These are phyloP conservation scores for Barypeithes pellucidus DNA, from an alignment of 2,888 invertebrate species.

Conservation along the genomic window DNA sequence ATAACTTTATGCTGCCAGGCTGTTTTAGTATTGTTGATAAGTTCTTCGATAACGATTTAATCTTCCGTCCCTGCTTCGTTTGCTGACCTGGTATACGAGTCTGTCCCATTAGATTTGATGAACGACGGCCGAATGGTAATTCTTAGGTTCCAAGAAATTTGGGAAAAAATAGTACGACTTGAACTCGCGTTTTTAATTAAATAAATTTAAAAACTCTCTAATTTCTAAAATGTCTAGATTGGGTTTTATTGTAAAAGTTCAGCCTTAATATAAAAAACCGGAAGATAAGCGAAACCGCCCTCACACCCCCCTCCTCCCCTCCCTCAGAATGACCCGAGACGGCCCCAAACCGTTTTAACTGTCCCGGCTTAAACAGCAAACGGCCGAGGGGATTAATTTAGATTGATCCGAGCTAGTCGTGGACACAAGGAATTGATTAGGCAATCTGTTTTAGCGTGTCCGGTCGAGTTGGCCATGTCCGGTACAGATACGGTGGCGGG, in stretches of 20 bases:
- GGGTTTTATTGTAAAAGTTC: too few species aligned
- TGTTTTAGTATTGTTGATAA: too few species aligned
- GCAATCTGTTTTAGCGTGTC: slow-evolving; percentile 73
- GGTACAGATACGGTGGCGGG: slow-evolving; percentile 61
- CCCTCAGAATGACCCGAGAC: slow-evolving; percentile 43
- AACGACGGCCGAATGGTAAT: slow-evolving; percentile 14
- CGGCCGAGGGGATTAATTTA: slow-evolving; percentile 71
- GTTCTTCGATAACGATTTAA: too few species aligned
- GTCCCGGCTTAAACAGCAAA: slow-evolving; percentile 67
- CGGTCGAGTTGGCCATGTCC: slow-evolving; percentile 70
- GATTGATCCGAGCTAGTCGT: slow-evolving; percentile 70
- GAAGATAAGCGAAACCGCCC: slow-evolving; percentile 16
- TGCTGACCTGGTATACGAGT: too few species aligned
- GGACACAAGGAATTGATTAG: slow-evolving; percentile 73
- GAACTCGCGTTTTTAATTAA: too few species aligned
- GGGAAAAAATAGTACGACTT: too few species aligned
- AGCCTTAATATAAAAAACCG: too few species aligned
- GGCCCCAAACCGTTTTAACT: slow-evolving; percentile 65
- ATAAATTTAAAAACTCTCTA: too few species aligned
- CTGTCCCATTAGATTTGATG: slow-evolving; percentile 15
- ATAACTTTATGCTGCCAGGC: too few species aligned
- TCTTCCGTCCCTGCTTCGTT: too few species aligned
- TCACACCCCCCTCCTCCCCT: not conserved
- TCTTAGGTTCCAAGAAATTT: not conserved
- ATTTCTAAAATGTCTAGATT: too few species aligned